Evolutionary conservation across 1,140 invertebrate species (phyloP), one percentile per base, ranked within the genome.

Genomic region (Drosophila kepulauana): DNA sequence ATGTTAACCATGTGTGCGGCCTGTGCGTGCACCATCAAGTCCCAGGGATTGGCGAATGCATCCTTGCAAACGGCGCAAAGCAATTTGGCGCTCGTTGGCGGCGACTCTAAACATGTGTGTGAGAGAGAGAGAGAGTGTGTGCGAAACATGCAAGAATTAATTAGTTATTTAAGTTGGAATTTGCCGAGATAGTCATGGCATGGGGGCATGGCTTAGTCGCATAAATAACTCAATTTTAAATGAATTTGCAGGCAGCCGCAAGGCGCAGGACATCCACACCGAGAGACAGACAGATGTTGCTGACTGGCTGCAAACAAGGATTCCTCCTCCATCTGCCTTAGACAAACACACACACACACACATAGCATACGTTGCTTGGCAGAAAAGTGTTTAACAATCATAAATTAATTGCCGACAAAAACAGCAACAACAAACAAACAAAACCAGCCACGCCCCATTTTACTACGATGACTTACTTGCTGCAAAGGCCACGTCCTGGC

Each of bases 1-100:
- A 97, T 96, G 93, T 96, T 96, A 91, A 96, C 94, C 96, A 96
- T 96, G 92, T 97, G 96, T 48, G 96, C 95, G 25, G 96, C 95
- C 87, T 97, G 96, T 67, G 95, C 96, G 91, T 96, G 96, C 13
- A 96, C 96, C 96, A 97, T 96, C 78, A 97, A 92, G 92, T 97
- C 96, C 96, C 96, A 97, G 43, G 96, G 95, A 80, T 95, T 95
- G 68, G 94, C 94, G 91, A 96, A 97, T 43, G 95, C 94, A 91
- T 96, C 95, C 93, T 96, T 96, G 93, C 96, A 97, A 86, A 96
- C 95, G 57, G 96, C 95, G 93, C 96, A 97, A 35, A 96, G 92
- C 63, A 96, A 93, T 73, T 92, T 93, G 61, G 94, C 93, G 62
- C 94, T 94, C 68, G 94, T 93, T 43, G 93, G 93, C 74, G 93